A percentile compares a stretch with the other conserved stretches of the same genome.
phyloP scores from a whole-genome alignment of 2,888 invertebrate species.

The Erpobdella octoculata region DNA sequence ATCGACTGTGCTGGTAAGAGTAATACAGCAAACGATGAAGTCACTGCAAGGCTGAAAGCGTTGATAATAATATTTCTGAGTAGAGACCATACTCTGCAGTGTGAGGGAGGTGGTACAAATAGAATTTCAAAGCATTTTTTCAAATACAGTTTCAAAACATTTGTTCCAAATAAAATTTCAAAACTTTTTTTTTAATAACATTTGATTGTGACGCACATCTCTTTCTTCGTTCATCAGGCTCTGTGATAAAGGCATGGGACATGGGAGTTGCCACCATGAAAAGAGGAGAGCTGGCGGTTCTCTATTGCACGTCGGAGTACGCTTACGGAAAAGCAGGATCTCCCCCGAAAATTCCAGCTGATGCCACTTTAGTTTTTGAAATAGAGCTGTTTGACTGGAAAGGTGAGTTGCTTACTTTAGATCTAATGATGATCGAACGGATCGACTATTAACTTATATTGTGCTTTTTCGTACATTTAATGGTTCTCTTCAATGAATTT shows the following conservation, averaged over 20 bases:
- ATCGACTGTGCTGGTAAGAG: too few species aligned
- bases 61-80: neutral
- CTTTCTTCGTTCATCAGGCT: constrained; percentile 59
- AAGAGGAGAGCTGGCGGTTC: constrained; percentile 71
- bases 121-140: too few species aligned
- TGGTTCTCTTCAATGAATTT: neutral
- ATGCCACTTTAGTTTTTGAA: constrained; percentile 72
- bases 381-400: constrained; percentile 79
- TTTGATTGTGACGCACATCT: neutral
- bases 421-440: neutral
- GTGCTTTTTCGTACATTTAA: too few species aligned
- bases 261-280: constrained; percentile 87
- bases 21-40: neutral
- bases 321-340: constrained; percentile 78
- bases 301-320: constrained; percentile 79
- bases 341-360: constrained; percentile 78
- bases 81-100: too few species aligned
- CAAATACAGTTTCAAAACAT: neutral
- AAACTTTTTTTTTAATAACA: neutral
- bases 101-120: too few species aligned
- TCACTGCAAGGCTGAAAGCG: neutral
- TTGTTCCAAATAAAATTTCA: neutral
- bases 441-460: too few species aligned
- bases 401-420: constrained; percentile 49
- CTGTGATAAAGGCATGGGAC: constrained; percentile 89